A percentile compares a stretch with the other conserved stretches of the same genome.
phyloP scores from a whole-genome alignment of 2,797 vertebrate genomes.

The Labeo calbasu region DNA sequence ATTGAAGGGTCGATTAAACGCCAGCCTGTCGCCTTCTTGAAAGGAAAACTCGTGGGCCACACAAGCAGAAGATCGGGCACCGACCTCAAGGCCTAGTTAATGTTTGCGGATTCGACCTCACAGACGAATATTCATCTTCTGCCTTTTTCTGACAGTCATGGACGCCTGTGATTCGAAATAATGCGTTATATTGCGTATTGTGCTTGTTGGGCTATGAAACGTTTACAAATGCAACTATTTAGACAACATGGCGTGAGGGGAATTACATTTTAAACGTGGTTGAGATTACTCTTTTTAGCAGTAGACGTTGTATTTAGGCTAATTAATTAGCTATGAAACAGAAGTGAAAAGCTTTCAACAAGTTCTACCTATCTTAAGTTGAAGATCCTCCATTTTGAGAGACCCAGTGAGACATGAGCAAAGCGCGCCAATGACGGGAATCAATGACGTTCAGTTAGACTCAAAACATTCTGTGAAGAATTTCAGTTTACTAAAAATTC shows the following conservation, averaged over 20 bases:
- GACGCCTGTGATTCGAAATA: neutral
- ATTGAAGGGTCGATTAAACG: neutral
- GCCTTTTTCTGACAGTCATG: neutral
- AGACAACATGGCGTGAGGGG: neutral
- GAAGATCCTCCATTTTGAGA: constrained; percentile 61
- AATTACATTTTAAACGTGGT: neutral
- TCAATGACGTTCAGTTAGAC: neutral
- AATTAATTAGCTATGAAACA: neutral
- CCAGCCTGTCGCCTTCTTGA: neutral
- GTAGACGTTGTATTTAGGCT: neutral
- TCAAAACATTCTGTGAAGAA: neutral
- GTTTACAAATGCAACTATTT: neutral
- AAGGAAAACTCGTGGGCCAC: neutral
- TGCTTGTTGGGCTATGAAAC: too few species aligned
- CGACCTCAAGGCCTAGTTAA: constrained; percentile 38
- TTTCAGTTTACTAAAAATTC: neutral
- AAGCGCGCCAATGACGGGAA: constrained; percentile 31
- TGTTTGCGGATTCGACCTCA: neutral
- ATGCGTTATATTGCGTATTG: too few species aligned
- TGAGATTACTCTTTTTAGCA: neutral
- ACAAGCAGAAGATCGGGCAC: constrained; percentile 31
- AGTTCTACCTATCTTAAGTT: constrained; percentile 26
- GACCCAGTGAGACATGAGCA: constrained; percentile 13
- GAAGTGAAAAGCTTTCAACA: neutral
- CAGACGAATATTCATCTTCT: neutral